Conservation (phyloP, 2,888 invertebrate species). For the Litoditis marina region DNA sequence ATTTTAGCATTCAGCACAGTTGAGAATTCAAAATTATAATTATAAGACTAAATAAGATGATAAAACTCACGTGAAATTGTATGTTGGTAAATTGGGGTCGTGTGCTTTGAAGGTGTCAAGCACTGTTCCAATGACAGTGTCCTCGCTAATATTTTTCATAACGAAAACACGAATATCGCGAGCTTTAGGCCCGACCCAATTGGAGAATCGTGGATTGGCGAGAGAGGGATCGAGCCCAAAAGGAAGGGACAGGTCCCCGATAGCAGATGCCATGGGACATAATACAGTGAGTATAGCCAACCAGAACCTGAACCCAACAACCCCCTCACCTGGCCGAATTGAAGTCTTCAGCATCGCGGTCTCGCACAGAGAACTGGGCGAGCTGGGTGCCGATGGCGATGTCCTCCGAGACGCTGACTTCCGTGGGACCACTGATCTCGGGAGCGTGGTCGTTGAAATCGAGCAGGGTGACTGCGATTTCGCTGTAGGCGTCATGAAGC, state of each 20-base stretch:
- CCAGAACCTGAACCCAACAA: too few species aligned
- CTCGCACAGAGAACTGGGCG: slow-evolving; percentile 89
- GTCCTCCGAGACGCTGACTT: slow-evolving; percentile 74
- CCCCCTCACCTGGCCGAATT: slow-evolving; percentile 52
- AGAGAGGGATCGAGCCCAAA: slow-evolving; percentile 43
- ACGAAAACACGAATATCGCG: slow-evolving; percentile 52
- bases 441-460: slow-evolving; percentile 93
- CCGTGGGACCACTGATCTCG: slow-evolving; percentile 64
- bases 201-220: slow-evolving; percentile 46
- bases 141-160: slow-evolving; percentile 59
- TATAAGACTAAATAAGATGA: slow-evolving; percentile 13
- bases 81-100: slow-evolving; percentile 48
- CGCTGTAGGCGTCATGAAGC: slow-evolving; percentile 91
- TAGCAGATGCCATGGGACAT: slow-evolving; percentile 4
- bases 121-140: slow-evolving; percentile 51
- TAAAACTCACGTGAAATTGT: slow-evolving; percentile 57
- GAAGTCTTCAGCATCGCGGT: slow-evolving; percentile 85
- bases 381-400: slow-evolving; percentile 84
- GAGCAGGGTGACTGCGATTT: slow-evolving; percentile 85
- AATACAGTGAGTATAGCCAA: slow-evolving; percentile 1
- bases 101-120: slow-evolving; percentile 58
- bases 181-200: slow-evolving; percentile 36
- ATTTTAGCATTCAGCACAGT: neutral
- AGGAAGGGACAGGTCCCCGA: slow-evolving; percentile 47
- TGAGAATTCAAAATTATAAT: too few species aligned